Percentiles rank a stretch among this genome's conserved stretches.
These are phyloP conservation scores for Ageneiosus marmoratus DNA, from an alignment of 2,113 vertebrate genomes.

Conservation along the genomic window DNA sequence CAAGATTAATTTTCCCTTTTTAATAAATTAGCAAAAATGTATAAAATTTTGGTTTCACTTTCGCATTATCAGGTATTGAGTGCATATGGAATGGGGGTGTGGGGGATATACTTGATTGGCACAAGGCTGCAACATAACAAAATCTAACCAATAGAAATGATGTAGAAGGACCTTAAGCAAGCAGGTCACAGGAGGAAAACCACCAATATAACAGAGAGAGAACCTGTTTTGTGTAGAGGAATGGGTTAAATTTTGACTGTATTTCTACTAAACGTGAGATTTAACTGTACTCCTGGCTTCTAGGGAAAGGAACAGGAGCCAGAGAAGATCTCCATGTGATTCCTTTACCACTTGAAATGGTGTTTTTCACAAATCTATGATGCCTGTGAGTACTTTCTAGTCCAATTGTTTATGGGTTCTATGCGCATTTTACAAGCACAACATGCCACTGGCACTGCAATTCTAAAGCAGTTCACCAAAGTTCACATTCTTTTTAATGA, in stretches of 20 bases:
- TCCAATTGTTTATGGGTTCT: background rate
- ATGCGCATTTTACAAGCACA: background rate
- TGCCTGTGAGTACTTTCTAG: background rate
- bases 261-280: background rate
- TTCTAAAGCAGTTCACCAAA: background rate
- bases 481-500: background rate
- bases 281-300: background rate
- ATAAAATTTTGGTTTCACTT: no score
- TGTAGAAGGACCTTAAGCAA: no score
- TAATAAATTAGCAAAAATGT: no score
- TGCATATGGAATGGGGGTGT: no score
- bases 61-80: no score
- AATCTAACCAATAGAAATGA: no score
- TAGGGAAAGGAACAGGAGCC: background rate
- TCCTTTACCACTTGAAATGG: background rate
- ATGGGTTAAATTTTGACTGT: background rate
- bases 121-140: no score
- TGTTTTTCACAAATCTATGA: conserved; percentile 2
- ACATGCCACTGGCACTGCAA: background rate
- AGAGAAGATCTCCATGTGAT: background rate
- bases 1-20: no score
- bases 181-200: no score
- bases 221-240: no score
- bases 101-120: no score
- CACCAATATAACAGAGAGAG: no score